Base-by-base conservation (phyloP, 2,888 invertebrate species). In the Blastobasis lacticolella region DNA sequence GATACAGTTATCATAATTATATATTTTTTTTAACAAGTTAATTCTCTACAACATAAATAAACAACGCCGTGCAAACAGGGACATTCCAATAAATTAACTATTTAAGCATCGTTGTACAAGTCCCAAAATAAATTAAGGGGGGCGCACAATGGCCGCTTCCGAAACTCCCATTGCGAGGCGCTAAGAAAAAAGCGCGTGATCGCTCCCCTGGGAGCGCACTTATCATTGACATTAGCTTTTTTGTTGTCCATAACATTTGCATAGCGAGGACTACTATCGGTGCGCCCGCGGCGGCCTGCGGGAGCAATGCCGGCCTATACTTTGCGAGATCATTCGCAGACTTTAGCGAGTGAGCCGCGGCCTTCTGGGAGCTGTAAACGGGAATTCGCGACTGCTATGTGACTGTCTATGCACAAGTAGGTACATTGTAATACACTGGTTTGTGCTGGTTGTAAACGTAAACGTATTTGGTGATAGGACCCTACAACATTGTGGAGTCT, bases 171-270 rank as follows among this genome's bases (percentile, higher is more conserved):
- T 64, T 65, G 68, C 65, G 66, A 60, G 60, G 59, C 60, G 63
- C 61, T 61, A 60, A 66, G 66, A 73, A 71, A 73, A 64, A 75
- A 68, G 61, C 67, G 66, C 69, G 60, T 70, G 75, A 84, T 84
- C 77, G 78, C 63, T 69, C 84, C 86, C 85, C 59, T 59, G 78
- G 73, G 87, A 64, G 56, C 68, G 74, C 79, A 85, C 86, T 87
- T 87, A 87, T 87, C 87, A 84, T 83, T 80, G 85, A 79, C 84
- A 83, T 86, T 83, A 87, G 84, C 82, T 86, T 87, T 87, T 88
- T 88, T 86, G 85, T 84, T 85, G 86, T 87, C 87, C 84, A 86
- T 88, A 88, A 88, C 79, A 89, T 89, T 89, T 84, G 87, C 88
- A 89, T 89, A 88, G 78, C 81, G 81, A 23, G 23, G 23, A 23